Evolutionary conservation across 2,888 invertebrate species (phyloP).

Genomic region (Agelastica alni): DNA sequence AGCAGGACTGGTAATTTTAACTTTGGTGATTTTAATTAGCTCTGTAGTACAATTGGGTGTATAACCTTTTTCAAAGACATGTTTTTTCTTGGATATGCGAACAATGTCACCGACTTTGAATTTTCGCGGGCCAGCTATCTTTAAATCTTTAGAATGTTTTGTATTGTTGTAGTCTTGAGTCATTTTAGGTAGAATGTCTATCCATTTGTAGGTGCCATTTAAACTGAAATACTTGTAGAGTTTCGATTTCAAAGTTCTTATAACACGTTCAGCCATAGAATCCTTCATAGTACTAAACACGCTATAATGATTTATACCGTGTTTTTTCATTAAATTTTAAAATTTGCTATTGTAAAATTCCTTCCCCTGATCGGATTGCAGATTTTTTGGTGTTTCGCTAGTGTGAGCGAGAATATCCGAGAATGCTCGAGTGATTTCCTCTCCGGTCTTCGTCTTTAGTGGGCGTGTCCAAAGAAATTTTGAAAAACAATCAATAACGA

Average conservation of each 20-base stretch:
- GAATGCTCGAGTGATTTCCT: neutral
- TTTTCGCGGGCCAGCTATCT: constrained; percentile 19
- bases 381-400: constrained; percentile 15
- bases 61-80: constrained; percentile 20
- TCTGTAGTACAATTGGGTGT: constrained; percentile 19
- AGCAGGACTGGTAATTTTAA: constrained; percentile 5
- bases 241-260: constrained; percentile 36
- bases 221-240: constrained; percentile 43
- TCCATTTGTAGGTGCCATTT: constrained; percentile 40
- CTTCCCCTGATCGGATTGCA: too few species aligned
- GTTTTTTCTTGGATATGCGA: constrained; percentile 4
- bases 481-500: constrained; percentile 41
- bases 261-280: constrained; percentile 38
- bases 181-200: constrained; percentile 32
- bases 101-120: too few species aligned
- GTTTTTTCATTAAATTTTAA: constrained; percentile 33
- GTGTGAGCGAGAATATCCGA: neutral
- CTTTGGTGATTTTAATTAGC: constrained; percentile 14
- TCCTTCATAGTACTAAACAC: constrained; percentile 36
- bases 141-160: constrained; percentile 21
- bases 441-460: neutral
- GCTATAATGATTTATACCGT: constrained; percentile 31
- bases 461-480: neutral
- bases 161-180: neutral
- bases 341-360: constrained; percentile 41